Evolutionary conservation across 2,113 vertebrate species (phyloP).

Genomic region (Cathartes aura): DNA sequence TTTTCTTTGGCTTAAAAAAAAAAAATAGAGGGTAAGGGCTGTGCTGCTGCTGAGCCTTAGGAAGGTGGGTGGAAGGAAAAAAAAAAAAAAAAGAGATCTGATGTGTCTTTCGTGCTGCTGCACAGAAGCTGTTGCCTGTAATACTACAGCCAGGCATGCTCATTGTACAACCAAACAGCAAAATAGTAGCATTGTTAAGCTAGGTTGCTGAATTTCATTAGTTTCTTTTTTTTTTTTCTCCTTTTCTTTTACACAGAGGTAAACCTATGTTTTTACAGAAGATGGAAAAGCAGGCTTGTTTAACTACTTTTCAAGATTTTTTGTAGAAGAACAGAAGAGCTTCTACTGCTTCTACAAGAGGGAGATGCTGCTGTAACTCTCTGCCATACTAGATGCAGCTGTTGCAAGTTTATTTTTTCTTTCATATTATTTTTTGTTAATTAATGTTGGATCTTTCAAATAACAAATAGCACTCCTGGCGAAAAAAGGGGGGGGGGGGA

Average conservation of each 20-base stretch:
- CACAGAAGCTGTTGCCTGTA: neutral
- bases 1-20: neutral
- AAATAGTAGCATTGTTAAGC: neutral
- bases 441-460: neutral
- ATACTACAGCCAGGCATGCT: neutral
- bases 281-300: neutral
- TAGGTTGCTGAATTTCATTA: neutral
- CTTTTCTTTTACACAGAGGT: neutral
- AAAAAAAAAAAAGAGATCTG: neutral
- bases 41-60: neutral
- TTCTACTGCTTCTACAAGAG: neutral
- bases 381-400: neutral
- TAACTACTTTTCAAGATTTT: neutral
- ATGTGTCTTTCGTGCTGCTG: neutral
- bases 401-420: neutral
- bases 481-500: too few species aligned
- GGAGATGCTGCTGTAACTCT: neutral
- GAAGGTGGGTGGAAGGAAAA: neutral
- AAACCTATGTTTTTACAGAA: neutral
- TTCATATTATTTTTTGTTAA: neutral
- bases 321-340: neutral
- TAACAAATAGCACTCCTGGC: neutral
- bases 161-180: neutral
- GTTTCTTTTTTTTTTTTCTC: too few species aligned
- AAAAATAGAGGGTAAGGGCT: neutral